Percentiles rank a stretch among this genome's conserved stretches.
Conservation (phyloP, 2,888 invertebrate genomes). For the Chironomus tentans region DNA sequence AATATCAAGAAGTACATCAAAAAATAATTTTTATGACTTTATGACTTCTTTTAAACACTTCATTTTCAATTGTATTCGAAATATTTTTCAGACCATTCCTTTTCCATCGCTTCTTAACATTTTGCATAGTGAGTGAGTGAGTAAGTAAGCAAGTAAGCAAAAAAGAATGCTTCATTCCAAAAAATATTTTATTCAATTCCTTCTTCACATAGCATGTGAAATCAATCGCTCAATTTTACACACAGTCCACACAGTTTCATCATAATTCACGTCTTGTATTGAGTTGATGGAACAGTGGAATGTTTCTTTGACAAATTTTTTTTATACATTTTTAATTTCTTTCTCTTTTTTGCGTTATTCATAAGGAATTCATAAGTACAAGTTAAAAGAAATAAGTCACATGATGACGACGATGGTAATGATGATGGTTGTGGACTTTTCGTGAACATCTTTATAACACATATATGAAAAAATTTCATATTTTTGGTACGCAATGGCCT, state of each 20-base stretch:
- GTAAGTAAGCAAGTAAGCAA: too few species aligned
- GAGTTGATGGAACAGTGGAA: not conserved
- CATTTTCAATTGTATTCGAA: not conserved
- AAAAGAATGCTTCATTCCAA: too few species aligned
- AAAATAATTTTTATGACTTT: not conserved
- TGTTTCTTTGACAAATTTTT: not conserved
- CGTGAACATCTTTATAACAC: not conserved
- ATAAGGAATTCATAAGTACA: not conserved
- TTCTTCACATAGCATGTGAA: not conserved
- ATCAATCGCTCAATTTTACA: not conserved
- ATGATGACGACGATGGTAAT: not conserved
- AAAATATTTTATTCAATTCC: not conserved
- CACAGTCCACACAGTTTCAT: not conserved
- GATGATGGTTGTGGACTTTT: not conserved
- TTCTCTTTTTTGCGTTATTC: not conserved
- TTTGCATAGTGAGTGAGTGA: not conserved
- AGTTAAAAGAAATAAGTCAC: not conserved
- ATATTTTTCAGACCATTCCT: not conserved
- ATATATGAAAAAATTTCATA: not conserved
- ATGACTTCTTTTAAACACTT: not conserved
- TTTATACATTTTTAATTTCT: not conserved
- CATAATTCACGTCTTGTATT: slow-evolving; percentile 3
- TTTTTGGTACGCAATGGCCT: not conserved
- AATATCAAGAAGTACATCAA: not conserved
- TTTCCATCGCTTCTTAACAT: not conserved